Base-by-base conservation (phyloP, 2,113 vertebrate species). In the Lepus americanus region DNA sequence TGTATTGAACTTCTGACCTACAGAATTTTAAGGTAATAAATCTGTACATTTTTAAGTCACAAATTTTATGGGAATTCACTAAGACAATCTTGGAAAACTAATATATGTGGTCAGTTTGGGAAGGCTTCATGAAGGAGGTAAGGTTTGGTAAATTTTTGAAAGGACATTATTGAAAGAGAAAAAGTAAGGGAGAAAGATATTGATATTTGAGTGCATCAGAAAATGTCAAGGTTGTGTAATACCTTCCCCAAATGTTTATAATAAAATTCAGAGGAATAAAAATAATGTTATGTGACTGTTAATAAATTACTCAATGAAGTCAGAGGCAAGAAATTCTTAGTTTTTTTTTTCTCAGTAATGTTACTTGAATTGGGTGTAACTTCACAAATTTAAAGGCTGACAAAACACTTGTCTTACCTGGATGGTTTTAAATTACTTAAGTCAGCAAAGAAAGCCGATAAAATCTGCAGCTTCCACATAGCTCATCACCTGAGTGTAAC, bases 381-480 rank as follows among this genome's bases (percentile, higher is more conserved):
- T 78, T 89, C 55, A 66, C 53, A 84, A 70, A 66, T 76, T 63
- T 87, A 84, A 92, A 89, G 61, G 31, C 74, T 96, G 95, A 93
- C 29, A 76, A 80, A 87, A 94, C n/a, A 87, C 33, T 86, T 77
- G 55, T 90, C 89, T 95, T 90, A 93, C 92, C 82, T 90, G 63
- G n/a, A 20, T 89, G n/a, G 64, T 83, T 95, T 97, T 61, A 94
- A 96, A 93, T 88, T 92, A 87, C 67, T 88, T 36, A 96, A 87
- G 72, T 97, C 95, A 94, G 83, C 86, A 96, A 92, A 89, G 89
- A 81, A 79, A 95, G 88, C 72, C 69, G 92, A 96, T 89, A 96
- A 66, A 77, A 95, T 92, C 90, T 80, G 36, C 31, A 66, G 59
- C 70, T 92, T 94, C 76, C 9, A 29, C 66, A 55, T 1, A 63